phyloP scores from a whole-genome alignment of 53 echinoderm and acorn worm genomes.

The Temnopleurus reevesii region DNA sequence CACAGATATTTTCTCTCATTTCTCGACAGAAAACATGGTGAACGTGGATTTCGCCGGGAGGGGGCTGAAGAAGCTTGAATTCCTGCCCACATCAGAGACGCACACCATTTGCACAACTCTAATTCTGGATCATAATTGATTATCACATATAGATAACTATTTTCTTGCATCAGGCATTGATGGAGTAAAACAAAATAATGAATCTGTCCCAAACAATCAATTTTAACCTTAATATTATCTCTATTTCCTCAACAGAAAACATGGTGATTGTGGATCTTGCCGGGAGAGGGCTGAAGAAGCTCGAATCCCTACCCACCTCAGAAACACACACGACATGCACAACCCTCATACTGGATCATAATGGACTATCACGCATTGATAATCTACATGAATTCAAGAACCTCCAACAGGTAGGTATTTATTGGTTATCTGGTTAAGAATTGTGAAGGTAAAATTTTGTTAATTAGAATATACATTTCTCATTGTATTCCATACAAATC shows the following conservation, averaged over 20 bases:
- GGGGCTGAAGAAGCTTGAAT: no score
- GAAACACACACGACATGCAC: constrained; percentile 74
- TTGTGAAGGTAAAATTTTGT: no score
- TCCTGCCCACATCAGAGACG: no score
- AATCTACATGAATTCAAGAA: constrained; percentile 79
- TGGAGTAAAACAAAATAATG: no score
- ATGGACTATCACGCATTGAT: constrained; percentile 90
- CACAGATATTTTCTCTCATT: neutral
- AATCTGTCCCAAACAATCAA: no score
- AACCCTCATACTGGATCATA: constrained; percentile 93
- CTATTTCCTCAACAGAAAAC: constrained; percentile 81
- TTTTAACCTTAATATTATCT: no score
- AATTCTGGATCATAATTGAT: neutral
- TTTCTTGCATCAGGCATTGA: no score
- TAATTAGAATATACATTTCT: no score
- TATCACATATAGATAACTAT: neutral
- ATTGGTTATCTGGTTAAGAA: no score
- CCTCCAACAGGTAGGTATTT: constrained; percentile 83
- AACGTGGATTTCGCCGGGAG: neutral
- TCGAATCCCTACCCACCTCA: constrained; percentile 64
- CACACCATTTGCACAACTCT: no score
- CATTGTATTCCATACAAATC: no score
- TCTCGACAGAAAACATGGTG: neutral
- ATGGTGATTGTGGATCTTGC: constrained; percentile 94
- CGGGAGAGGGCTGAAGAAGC: constrained; percentile 81